Conservation (phyloP, 2,797 vertebrate species). For the Notolabrus celidotus region DNA sequence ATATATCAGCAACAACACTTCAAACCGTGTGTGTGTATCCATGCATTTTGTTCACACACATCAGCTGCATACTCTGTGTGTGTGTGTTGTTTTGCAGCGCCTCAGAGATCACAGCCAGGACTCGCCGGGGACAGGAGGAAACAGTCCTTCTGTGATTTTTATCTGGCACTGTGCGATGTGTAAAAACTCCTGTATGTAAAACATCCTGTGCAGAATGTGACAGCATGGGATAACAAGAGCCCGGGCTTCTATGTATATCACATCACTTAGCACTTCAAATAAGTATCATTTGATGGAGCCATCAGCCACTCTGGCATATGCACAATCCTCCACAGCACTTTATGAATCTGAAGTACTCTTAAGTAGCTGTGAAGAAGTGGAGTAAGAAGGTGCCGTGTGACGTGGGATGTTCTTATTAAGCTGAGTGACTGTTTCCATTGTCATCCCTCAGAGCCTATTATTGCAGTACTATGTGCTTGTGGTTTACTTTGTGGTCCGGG, state of each 20-base stretch:
- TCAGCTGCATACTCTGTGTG: no score
- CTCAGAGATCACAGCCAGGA: no score
- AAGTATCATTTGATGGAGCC: conserved; percentile 31
- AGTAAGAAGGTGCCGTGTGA: conserved; percentile 21
- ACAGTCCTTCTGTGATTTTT: conserved; percentile 8
- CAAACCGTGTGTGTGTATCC: no score
- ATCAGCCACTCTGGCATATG: conserved; percentile 11
- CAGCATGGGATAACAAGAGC: conserved; percentile 21
- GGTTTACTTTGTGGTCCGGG: conserved; percentile 41
- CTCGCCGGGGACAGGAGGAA: no score
- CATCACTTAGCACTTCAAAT: conserved; percentile 25
- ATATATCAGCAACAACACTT: no score
- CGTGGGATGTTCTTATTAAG: conserved; percentile 47
- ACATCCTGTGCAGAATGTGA: conserved; percentile 18
- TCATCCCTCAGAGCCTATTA: conserved; percentile 53
- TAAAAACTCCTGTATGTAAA: not conserved
- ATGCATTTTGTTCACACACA: no score
- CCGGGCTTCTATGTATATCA: conserved; percentile 19
- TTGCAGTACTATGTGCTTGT: conserved; percentile 26
- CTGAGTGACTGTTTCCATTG: conserved; percentile 48
- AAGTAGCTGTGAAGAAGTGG: conserved; percentile 28
- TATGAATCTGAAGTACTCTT: conserved; percentile 29
- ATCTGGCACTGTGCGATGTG: not conserved
- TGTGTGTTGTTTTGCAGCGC: no score
- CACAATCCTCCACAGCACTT: conserved; percentile 4